Evolutionary conservation across 2,888 invertebrate genomes (phyloP).

Genomic region (Cenopis cana): DNA sequence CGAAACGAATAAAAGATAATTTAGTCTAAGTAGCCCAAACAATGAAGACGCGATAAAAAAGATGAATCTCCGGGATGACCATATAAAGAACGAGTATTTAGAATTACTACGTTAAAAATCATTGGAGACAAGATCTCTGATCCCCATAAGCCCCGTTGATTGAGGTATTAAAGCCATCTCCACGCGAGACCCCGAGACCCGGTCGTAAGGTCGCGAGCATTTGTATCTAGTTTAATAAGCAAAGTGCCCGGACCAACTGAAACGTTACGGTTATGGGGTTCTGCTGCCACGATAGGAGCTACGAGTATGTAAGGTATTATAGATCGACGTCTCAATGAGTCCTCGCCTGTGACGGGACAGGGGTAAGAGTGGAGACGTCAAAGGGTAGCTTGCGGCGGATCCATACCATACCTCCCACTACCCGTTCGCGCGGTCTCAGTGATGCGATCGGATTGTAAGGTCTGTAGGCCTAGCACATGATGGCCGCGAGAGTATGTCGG

Average conservation of each 20-base stretch:
- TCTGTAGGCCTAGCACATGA: too few relatives aligned
- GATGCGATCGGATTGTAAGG: too few relatives aligned
- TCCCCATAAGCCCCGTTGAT: neutral
- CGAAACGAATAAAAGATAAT: neutral
- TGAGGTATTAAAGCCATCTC: conserved; percentile 14
- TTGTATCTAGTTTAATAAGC: conserved; percentile 34
- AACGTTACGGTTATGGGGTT: conserved; percentile 17
- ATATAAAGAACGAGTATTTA: too few relatives aligned
- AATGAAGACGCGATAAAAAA: neutral
- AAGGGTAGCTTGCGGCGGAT: too few relatives aligned
- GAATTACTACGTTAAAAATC: neutral
- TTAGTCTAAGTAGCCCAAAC: neutral
- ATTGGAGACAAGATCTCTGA: neutral
- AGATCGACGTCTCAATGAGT: too few relatives aligned
- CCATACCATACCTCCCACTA: too few relatives aligned
- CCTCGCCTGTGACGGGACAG: too few relatives aligned
- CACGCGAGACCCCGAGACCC: conserved; percentile 1
- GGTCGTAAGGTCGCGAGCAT: conserved; percentile 23
- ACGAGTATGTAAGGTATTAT: too few relatives aligned
- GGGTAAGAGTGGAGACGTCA: too few relatives aligned
- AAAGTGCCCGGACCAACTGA: conserved; percentile 27
- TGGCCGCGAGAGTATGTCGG: too few relatives aligned
- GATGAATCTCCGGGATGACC: too few relatives aligned
- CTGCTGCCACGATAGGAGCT: neutral
- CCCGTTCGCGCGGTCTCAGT: too few relatives aligned